phyloP scores from a whole-genome alignment of 2,113 vertebrate genomes.

The Leiothrix lutea region DNA sequence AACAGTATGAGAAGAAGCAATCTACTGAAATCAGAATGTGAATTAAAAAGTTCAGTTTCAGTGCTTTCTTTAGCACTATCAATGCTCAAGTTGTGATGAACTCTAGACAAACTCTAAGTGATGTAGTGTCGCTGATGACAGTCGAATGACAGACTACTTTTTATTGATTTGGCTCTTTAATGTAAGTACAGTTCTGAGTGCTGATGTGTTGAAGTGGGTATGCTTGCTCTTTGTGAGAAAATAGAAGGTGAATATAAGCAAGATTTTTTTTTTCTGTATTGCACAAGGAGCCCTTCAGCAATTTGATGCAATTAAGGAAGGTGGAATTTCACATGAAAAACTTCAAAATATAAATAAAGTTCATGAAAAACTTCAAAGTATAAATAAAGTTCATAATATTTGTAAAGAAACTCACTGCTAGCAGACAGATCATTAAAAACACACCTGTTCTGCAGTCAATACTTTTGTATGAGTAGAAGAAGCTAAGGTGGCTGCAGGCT shows the following conservation, averaged over 20 bases:
- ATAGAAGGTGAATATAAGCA: background rate
- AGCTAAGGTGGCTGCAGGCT: background rate
- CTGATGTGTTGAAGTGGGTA: background rate
- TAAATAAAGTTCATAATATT: too few relatives aligned
- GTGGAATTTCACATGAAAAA: background rate
- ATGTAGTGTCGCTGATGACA: too few relatives aligned
- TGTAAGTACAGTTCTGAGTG: background rate
- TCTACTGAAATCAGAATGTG: background rate
- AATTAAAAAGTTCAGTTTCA: background rate
- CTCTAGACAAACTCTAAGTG: background rate
- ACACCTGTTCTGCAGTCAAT: background rate
- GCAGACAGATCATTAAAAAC: background rate
- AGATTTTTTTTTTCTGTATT: background rate
- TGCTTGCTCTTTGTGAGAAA: background rate
- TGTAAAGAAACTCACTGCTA: background rate
- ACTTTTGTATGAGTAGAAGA: background rate
- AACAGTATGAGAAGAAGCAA: background rate
- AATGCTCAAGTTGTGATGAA: accelerated
- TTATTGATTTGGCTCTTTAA: background rate
- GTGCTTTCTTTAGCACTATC: background rate
- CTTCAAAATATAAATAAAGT: background rate
- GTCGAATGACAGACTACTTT: background rate
- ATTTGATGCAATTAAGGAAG: background rate
- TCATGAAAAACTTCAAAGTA: background rate
- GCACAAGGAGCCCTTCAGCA: background rate